Base-by-base conservation (phyloP, 2,113 vertebrate genomes). In the Sphyrna mokarran region DNA sequence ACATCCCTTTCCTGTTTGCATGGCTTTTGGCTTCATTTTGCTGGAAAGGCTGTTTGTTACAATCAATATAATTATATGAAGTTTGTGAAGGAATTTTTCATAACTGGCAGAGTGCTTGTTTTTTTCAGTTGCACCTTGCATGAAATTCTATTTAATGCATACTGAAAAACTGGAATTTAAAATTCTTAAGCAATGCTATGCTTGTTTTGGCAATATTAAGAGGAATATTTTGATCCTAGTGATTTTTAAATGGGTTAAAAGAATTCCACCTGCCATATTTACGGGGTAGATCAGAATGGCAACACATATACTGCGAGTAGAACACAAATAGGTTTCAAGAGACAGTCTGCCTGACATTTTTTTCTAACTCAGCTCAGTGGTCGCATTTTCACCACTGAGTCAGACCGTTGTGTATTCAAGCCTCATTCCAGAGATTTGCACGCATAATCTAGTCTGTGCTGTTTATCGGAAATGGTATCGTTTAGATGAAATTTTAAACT, bases 11-110 rank as follows among this genome's bases (percentile, higher is more conserved):
- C 89, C 61, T 93, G 89, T 93, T 93, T 66, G 61, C n/a, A 3
- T 93, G 89, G 37, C 89, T 93, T 93, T 66, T 66, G 89, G n/a
- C 61, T 93, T 93, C n/a, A 66, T 66, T 93, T 93, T 66, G 61
- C 89, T 7, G 63, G 61, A 91, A 91, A 91, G 29, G 29, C 26
- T 10, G 26, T 89, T 90, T 14, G 14, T 63, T 63, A 37, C 61
- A 93, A 22, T 37, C 20, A 1, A 1, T 66, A 33, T n/a, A 22
- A 4, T 66, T 93, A 33, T 66, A 22, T 90, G 14, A 66, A 91
- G 61, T 37, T 18, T 66, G 61, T 93, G 61, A 66, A 66, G 61
- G 89, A 22, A 14, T 66, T 37, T 37, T 8, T 93, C 33, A 93
- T 93, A 29, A 90, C 54, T 63, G 11, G 63, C n/a, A 63, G 54